phyloP scores from a whole-genome alignment of 2,113 vertebrate species.

The Lagopus leucura region DNA sequence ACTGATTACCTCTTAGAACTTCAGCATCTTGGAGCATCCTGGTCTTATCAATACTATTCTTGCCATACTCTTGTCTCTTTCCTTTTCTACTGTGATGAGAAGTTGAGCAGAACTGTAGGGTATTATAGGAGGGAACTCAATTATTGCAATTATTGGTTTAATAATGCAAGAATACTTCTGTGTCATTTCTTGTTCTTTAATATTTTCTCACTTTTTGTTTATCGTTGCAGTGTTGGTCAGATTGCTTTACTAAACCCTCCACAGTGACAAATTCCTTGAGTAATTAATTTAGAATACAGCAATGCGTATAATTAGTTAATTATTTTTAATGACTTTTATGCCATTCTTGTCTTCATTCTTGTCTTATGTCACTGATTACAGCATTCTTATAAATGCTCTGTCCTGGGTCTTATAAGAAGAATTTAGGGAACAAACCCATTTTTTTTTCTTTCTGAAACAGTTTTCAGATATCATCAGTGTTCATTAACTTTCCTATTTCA shows the following conservation, averaged over 20 bases:
- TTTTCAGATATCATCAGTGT: not conserved
- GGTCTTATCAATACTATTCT: not conserved
- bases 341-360: not conserved
- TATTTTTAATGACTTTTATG: conserved; percentile 13
- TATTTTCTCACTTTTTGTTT: not conserved
- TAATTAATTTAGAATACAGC: conserved; percentile 14
- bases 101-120: not conserved
- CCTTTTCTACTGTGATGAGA: not conserved
- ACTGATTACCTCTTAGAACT: not conserved
- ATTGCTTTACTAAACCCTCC: not conserved
- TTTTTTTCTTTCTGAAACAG: not conserved
- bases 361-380: not conserved
- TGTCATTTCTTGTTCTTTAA: not conserved
- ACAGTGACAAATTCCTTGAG: not conserved
- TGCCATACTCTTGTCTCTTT: not conserved
- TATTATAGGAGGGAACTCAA: not conserved
- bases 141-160: not conserved
- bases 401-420: not conserved
- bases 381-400: not conserved
- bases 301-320: conserved; percentile 1
- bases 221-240: not conserved
- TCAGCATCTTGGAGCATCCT: not conserved
- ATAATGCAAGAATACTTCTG: not conserved
- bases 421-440: conserved; percentile 10
- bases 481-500: not conserved